Percentiles rank a stretch among this genome's conserved stretches.
phyloP scores from a whole-genome alignment of 2,888 invertebrate species.

The Folsomia candida region DNA sequence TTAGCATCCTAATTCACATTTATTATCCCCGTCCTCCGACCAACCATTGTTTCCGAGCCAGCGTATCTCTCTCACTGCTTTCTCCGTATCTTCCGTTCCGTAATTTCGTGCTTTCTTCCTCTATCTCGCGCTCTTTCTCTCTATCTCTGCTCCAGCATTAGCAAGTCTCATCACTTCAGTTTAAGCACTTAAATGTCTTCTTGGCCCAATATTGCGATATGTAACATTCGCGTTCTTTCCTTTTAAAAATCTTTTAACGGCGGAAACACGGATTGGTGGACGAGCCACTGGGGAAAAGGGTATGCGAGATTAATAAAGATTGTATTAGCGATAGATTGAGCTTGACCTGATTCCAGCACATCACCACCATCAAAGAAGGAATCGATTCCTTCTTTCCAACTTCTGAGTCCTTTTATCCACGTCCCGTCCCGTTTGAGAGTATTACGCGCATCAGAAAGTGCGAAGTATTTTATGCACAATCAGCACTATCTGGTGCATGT shows the following conservation, averaged over 20 bases:
- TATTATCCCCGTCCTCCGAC: not conserved
- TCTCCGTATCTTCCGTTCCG: not conserved
- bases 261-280: not conserved
- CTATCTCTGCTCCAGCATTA: too few relatives aligned
- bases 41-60: not conserved
- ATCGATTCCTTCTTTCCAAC: slow-evolving; percentile 14
- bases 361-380: too few relatives aligned
- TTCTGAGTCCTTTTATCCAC: not conserved
- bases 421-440: not conserved
- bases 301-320: not conserved
- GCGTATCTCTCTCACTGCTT: not conserved
- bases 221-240: too few relatives aligned
- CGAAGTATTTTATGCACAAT: slow-evolving; percentile 16
- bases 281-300: not conserved
- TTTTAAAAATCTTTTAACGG: not conserved
- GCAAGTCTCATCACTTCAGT: too few relatives aligned
- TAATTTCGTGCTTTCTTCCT: too few relatives aligned
- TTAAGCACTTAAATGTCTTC: too few relatives aligned
- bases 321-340: slow-evolving; percentile 4
- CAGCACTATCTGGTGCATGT: slow-evolving; percentile 30
- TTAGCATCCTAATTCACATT: slow-evolving; percentile 2
- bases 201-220: too few relatives aligned
- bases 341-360: slow-evolving; percentile 17
- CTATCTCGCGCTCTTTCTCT: too few relatives aligned
- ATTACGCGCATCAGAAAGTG: slow-evolving; percentile 3